Percentiles rank a stretch among this genome's conserved stretches.
phyloP scores from a whole-genome alignment of 2,797 vertebrate genomes.

The Trachops cirrhosus region DNA sequence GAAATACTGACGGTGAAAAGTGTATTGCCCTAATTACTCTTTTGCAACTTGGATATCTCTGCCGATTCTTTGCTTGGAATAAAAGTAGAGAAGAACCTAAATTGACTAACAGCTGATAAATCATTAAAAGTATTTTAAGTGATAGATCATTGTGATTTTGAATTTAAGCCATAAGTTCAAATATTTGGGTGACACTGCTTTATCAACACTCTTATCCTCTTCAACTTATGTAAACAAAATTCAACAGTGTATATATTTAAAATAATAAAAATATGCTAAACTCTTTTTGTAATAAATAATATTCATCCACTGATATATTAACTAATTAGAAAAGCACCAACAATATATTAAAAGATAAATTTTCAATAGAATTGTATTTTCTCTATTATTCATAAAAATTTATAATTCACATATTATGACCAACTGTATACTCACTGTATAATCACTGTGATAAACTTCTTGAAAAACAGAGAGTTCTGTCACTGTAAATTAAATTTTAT shows the following conservation, averaged over 20 bases:
- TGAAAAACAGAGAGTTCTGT: conserved; percentile 1
- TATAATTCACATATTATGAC: conserved; percentile 16
- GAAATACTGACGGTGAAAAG: background rate
- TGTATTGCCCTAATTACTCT: background rate
- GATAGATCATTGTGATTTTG: background rate
- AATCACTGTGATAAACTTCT: background rate
- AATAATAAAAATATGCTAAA: conserved; percentile 2
- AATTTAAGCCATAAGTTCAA: conserved; percentile 10
- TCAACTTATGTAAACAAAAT: conserved; percentile 50
- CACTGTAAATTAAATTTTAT: conserved; percentile 31
- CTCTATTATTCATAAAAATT: conserved; percentile 29
- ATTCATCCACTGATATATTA: background rate
- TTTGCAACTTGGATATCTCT: background rate
- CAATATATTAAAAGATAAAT: background rate
- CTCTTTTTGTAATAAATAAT: background rate
- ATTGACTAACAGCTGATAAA: conserved; percentile 13
- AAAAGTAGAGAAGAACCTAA: conserved; percentile 8
- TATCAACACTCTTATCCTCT: conserved; percentile 23
- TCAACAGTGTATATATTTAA: background rate
- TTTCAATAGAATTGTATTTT: background rate
- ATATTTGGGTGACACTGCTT: conserved; percentile 1
- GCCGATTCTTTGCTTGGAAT: conserved; percentile 28
- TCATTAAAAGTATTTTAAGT: conserved; percentile 51
- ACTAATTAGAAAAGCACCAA: background rate
- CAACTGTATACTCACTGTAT: background rate